Base-by-base conservation (phyloP, 1,140 invertebrate genomes). In the Drosophila baimaii region DNA sequence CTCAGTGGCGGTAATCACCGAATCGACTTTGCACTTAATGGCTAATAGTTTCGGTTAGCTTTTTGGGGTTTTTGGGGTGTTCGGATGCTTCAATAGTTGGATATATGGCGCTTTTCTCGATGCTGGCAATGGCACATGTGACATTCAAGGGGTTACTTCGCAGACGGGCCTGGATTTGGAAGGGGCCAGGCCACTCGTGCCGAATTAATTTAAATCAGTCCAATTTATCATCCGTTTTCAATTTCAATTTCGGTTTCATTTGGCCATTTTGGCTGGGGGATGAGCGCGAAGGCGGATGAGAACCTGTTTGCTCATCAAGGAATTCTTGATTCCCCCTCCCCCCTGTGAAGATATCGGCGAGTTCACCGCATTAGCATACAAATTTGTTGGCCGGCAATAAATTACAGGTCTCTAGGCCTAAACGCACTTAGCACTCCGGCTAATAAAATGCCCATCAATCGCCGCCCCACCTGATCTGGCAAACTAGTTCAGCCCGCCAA, bases 291-390 rank as follows among this genome's bases (percentile, higher is more conserved):
- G 66, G 56, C 72, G 71, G 41, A n/a, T n/a, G n/a, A 63, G 35
- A 85, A 80, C 81, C 77, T 74, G 77, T 85, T 85, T 65, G 72
- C 79, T 68, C 69, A 85, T 85, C 76, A 85, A 64, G 62, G 72
- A 73, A 69, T 68, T 58, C 61, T 71, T 23, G 65, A 73, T 51
- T 57, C 63, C 62, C 31, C 39, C 10, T 23, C 46, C n/a, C n/a
- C n/a, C n/a, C n/a, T n/a, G n/a, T n/a, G 68, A 76, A 71, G 29
- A 41, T 52, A 43, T 68, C 56, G 56, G 25, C 80, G 23, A 82
- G 65, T 41, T 77, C 41, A 37, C 8, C 64, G n/a, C 17, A 84
- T 85, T 85, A 66, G 77, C 81, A 85, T 85, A 85, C 61, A 73
- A 77, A 84, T 83, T 84, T 84, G 77, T 49, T 77, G 61, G 37